A percentile compares a stretch with the other conserved stretches of the same genome.
Evolutionary conservation across 2,888 invertebrate genomes (phyloP).

Genomic region (Mesodorylaimus sp.): DNA sequence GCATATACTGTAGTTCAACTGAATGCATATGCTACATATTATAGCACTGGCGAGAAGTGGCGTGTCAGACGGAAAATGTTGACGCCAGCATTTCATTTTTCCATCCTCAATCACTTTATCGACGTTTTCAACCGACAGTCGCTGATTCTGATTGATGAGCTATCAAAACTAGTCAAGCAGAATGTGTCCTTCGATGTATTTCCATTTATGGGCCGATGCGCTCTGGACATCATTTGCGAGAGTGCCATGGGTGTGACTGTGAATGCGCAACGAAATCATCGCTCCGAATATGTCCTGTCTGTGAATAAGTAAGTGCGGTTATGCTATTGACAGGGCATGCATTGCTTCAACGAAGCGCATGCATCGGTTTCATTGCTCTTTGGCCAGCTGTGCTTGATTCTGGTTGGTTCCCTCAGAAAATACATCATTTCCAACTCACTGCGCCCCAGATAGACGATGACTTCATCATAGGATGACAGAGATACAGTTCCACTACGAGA

Average conservation of each 20-base stretch:
- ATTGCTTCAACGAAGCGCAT: too few species aligned
- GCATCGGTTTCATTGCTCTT: too few species aligned
- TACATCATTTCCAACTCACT: too few species aligned
- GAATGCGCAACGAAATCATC: too few species aligned
- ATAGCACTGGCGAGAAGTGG: conserved; percentile 36
- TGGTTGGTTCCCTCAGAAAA: too few species aligned
- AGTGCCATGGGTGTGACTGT: too few species aligned
- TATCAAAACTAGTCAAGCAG: conserved; percentile 15
- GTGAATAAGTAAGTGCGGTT: too few species aligned
- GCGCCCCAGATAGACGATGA: too few species aligned
- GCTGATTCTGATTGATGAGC: not conserved
- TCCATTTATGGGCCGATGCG: conserved; percentile 36
- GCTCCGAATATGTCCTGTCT: too few species aligned
- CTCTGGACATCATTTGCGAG: conserved; percentile 36
- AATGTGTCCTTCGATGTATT: conserved; percentile 32
- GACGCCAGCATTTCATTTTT: conserved; percentile 39
- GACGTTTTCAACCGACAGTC: conserved; percentile 30
- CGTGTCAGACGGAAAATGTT: conserved; percentile 33
- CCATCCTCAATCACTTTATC: conserved; percentile 35
- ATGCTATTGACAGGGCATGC: too few species aligned
- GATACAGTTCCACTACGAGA: conserved; percentile 21
- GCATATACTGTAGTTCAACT: not conserved
- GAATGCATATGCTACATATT: conserved; percentile 7
- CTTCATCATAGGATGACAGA: conserved; percentile 19
- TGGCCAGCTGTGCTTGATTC: too few species aligned